Percentiles rank a stretch among this genome's conserved stretches.
These are phyloP conservation scores for Drosophila picticornis DNA, from an alignment of 2,888 invertebrate genomes.

Conservation along the genomic window DNA sequence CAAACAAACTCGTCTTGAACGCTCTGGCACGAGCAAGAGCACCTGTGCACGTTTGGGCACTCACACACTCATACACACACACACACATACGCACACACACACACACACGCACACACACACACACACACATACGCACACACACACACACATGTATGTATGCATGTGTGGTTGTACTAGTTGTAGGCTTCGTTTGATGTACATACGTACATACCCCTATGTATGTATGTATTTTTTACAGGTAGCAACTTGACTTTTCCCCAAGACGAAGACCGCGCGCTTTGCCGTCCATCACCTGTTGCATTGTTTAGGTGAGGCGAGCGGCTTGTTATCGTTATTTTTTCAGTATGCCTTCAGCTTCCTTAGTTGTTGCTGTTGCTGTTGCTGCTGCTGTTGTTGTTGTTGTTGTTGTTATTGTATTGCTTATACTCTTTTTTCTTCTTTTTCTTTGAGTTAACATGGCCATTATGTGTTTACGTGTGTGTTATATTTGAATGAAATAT, in stretches of 20 bases:
- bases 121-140: constrained; percentile 1
- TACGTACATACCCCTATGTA: constrained; percentile 12
- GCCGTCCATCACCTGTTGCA: constrained; percentile 73
- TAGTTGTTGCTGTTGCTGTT: constrained; percentile 22
- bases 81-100: background rate
- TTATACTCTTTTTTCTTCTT: constrained; percentile 19
- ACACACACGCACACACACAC: constrained; percentile 2
- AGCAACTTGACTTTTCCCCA: constrained; percentile 73
- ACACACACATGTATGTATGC: constrained; percentile 2
- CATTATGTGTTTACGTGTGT: constrained; percentile 43
- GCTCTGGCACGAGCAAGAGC: constrained; percentile 54
- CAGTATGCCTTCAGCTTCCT: constrained; percentile 38
- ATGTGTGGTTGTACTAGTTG: constrained; percentile 25
- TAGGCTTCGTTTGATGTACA: constrained; percentile 56
- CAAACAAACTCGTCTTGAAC: constrained; percentile 68
- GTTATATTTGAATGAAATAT: constrained; percentile 51
- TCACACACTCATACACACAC: constrained; percentile 13
- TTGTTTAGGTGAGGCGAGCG: constrained; percentile 48
- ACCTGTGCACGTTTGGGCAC: constrained; percentile 56
- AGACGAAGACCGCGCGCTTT: constrained; percentile 54
- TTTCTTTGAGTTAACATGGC: constrained; percentile 40
- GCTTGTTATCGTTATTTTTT: constrained; percentile 51
- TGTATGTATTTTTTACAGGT: constrained; percentile 52
- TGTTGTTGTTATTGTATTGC: constrained; percentile 28
- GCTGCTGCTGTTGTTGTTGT: constrained; percentile 17